Base-by-base conservation (phyloP, 2,888 invertebrate genomes). In the Chrysina gloriosa region DNA sequence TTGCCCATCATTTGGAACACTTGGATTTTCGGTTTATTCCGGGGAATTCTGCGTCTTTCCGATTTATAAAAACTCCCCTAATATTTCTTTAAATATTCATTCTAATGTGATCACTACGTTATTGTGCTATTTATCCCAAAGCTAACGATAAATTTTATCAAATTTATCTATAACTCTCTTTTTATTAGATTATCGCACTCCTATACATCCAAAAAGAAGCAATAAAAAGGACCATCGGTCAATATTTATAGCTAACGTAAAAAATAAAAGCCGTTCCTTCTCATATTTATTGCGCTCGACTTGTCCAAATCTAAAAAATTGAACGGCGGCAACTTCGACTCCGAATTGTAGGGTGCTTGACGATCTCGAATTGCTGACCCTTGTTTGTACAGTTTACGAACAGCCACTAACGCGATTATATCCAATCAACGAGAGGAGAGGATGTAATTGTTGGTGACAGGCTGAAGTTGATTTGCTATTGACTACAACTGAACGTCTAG, bases 371-470 rank as follows among this genome's bases (percentile, higher is more conserved):
- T 75, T 73, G 76, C 77, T 78, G 78, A 80, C 81, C 82, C 81
- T 79, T 82, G 80, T 82, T 82, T 82, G 80, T 78, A 80, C 77
- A 78, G 79, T 80, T 79, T 78, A 79, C 78, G 78, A 77, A 78
- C 77, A 77, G 81, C 81, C 81, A 80, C 82, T 82, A 82, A 82
- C 80, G 77, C 72, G 76, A 80, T 82, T 82, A 82, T 75, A 76
- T 79, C 80, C 82, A 82, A 82, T 82, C 82, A 82, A 78, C 81
- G 77, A 79, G 76, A 77, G 78, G 77, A 78, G 78, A 75, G 79
- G 77, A 75, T 76, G 80, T 82, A 82, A 82, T 81, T 81, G 82
- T 76, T 80, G 78, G 76, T 80, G 82, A 82, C 82, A 80, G 78
- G 76, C 76, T 75, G 77, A 74, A 74, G 73, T 75, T 80, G 80